Evolutionary conservation across 1,140 invertebrate species (phyloP).

Genomic region (Scaptomyza montana): DNA sequence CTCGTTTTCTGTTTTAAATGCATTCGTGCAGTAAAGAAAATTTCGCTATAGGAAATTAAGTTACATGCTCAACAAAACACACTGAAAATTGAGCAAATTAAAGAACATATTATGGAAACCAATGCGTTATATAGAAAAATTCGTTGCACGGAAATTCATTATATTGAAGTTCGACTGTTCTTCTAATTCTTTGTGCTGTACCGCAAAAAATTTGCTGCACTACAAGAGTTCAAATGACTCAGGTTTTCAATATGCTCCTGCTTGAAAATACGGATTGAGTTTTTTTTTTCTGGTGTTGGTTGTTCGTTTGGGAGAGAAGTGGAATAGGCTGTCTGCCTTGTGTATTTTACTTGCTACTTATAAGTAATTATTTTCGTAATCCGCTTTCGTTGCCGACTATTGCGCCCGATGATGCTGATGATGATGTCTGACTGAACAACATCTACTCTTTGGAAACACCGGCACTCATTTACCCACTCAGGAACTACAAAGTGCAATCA

Average conservation of each 20-base stretch:
- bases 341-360: constrained; percentile 74
- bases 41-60: too few species aligned
- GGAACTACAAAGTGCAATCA: constrained; percentile 90
- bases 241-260: constrained; percentile 43
- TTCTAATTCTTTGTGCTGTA: neutral
- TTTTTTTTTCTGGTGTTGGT: constrained; percentile 1
- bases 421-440: constrained; percentile 18
- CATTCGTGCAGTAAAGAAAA: too few species aligned
- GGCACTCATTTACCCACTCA: constrained; percentile 71
- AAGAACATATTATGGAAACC: too few species aligned
- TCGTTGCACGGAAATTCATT: too few species aligned
- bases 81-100: too few species aligned
- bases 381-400: constrained; percentile 68
- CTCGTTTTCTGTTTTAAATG: too few species aligned
- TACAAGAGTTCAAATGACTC: constrained; percentile 51
- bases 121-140: too few species aligned
- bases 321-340: constrained; percentile 16
- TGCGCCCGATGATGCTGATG: constrained; percentile 30
- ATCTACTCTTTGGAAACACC: constrained; percentile 31
- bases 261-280: neutral
- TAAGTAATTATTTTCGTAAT: constrained; percentile 83
- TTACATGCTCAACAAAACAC: too few species aligned
- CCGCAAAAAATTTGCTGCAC: neutral
- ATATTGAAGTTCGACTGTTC: too few species aligned
- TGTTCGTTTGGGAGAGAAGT: neutral